Conservation (phyloP, 2,113 vertebrate species). For the Gasterosteus nipponicus region DNA sequence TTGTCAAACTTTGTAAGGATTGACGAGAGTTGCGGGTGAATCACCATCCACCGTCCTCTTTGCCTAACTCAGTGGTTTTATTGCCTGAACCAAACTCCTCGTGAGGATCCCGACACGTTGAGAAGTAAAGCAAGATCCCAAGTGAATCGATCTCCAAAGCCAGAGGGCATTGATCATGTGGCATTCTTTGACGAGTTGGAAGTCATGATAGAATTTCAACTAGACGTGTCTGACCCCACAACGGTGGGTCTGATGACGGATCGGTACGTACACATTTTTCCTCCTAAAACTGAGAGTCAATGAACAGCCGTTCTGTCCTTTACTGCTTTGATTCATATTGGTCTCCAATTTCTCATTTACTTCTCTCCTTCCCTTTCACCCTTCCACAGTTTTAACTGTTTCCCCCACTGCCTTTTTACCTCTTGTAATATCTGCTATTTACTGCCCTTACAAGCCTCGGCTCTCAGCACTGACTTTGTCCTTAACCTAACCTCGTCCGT, state of each 20-base stretch:
- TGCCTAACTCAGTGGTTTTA: not conserved
- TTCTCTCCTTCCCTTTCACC: slow-evolving; percentile 20
- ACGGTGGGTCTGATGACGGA: not conserved
- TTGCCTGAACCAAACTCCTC: not conserved
- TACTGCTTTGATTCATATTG: slow-evolving; percentile 3
- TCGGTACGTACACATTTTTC: not conserved
- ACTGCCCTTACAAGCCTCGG: slow-evolving; percentile 18
- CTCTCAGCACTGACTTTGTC: not conserved
- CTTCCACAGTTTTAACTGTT: slow-evolving; percentile 24
- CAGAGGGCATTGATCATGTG: not conserved
- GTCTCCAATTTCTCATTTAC: slow-evolving; percentile 10
- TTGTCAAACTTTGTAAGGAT: not conserved
- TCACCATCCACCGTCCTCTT: not conserved
- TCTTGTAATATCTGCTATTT: slow-evolving; percentile 43
- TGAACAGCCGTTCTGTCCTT: slow-evolving; percentile 19
- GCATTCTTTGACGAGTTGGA: not conserved
- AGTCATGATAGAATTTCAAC: not conserved
- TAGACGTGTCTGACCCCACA: not conserved
- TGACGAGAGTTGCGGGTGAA: not conserved
- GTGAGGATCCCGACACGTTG: not conserved
- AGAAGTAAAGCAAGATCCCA: not conserved
- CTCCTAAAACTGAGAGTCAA: not conserved
- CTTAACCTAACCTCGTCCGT: slow-evolving; percentile 17
- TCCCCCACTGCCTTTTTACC: slow-evolving; percentile 14
- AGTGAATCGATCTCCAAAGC: not conserved